A percentile compares a stretch with the other conserved stretches of the same genome.
phyloP scores from a whole-genome alignment of 2,888 invertebrate species.

The Rhagonycha fulva region DNA sequence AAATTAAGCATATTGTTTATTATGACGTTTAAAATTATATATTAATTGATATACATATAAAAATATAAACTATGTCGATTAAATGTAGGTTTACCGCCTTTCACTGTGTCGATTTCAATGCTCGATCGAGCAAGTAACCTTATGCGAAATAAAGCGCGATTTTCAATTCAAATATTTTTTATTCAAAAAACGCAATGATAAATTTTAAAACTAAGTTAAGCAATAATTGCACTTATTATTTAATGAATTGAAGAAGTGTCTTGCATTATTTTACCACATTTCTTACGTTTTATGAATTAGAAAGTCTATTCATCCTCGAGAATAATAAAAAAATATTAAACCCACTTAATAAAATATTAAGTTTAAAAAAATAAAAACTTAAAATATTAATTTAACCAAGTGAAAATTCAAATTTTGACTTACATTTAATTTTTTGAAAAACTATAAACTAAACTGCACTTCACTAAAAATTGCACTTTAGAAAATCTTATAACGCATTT shows the following conservation, averaged over 20 bases:
- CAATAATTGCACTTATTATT: neutral
- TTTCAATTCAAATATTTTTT: slow-evolving; percentile 6
- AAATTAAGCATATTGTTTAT: slow-evolving; percentile 1
- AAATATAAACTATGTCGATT: neutral
- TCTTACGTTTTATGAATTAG: neutral
- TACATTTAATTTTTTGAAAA: slow-evolving; percentile 8
- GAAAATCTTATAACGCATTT: slow-evolving; percentile 35
- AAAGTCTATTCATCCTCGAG: neutral
- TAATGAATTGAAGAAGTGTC: neutral
- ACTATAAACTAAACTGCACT: slow-evolving; percentile 22
- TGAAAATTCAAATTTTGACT: neutral
- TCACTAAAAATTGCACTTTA: slow-evolving; percentile 30
- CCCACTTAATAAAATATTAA: neutral
- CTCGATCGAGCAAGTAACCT: slow-evolving; percentile 30
- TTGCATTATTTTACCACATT: neutral
- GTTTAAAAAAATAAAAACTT: neutral
- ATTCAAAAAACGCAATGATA: neutral
- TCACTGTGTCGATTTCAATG: slow-evolving; percentile 34
- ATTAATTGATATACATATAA: neutral
- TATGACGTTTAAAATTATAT: slow-evolving; percentile 4
- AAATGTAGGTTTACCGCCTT: slow-evolving; percentile 24
- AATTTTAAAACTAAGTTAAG: neutral
- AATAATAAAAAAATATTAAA: neutral
- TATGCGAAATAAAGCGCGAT: slow-evolving; percentile 18
- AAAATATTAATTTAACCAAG: neutral